Percentiles rank a stretch among this genome's conserved stretches.
phyloP scores from a whole-genome alignment of 1,140 invertebrate species.

The Monomorium pharaonis region DNA sequence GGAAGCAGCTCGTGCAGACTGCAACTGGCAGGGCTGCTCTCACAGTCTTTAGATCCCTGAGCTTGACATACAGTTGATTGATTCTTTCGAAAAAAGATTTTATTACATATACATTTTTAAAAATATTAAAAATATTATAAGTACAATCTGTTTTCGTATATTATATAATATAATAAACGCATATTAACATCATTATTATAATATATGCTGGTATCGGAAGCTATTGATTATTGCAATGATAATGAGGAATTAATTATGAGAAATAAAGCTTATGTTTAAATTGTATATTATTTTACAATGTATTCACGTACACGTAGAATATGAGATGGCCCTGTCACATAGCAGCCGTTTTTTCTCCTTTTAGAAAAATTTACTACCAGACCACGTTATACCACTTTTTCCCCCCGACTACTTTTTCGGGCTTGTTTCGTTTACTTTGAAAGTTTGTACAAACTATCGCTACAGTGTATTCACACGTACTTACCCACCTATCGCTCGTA shows the following conservation, averaged over 20 bases:
- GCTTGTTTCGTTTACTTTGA: slow-evolving; percentile 51
- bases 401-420: background rate
- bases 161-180: background rate
- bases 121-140: background rate
- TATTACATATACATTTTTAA: background rate
- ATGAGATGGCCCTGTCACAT: background rate
- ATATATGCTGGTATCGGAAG: background rate
- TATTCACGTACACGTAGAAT: background rate
- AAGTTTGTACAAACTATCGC: slow-evolving; percentile 40
- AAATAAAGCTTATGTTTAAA: background rate
- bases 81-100: background rate
- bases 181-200: background rate
- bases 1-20: slow-evolving; percentile 58
- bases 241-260: background rate
- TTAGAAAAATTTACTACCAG: background rate
- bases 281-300: background rate
- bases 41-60: background rate
- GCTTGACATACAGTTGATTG: slow-evolving; percentile 15
- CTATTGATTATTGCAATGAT: background rate
- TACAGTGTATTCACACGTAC: slow-evolving; percentile 36
- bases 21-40: slow-evolving; percentile 42
- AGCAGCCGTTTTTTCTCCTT: background rate
- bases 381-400: slow-evolving; percentile 23
- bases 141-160: background rate
- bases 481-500: slow-evolving; percentile 31